These are phyloP conservation scores for Lasioglossum oenotherae DNA, from an alignment of 2,888 invertebrate species.

Conservation along the genomic window DNA sequence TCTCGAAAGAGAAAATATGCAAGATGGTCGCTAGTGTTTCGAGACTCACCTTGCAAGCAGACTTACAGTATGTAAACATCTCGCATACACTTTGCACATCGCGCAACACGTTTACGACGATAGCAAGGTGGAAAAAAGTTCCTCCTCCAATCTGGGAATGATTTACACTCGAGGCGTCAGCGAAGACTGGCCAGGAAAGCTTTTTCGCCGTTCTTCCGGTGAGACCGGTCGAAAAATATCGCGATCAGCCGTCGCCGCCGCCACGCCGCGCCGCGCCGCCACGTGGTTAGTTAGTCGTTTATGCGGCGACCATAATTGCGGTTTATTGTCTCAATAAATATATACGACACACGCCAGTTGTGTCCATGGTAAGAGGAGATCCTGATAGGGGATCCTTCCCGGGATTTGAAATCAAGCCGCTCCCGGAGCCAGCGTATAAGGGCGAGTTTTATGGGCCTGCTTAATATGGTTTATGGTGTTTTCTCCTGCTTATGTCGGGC, in stretches of 20 bases:
- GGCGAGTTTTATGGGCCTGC: conserved; percentile 72
- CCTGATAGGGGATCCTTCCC: conserved; percentile 65
- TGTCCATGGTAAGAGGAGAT: conserved; percentile 44
- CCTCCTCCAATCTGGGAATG: background rate
- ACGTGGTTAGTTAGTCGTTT: conserved; percentile 79
- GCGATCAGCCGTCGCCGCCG: conserved; percentile 49
- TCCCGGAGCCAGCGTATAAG: conserved; percentile 37
- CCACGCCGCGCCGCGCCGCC: conserved; percentile 46
- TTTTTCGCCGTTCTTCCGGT: background rate
- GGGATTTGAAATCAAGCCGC: conserved; percentile 81
- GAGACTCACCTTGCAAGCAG: background rate
- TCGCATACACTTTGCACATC: background rate
- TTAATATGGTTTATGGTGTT: conserved; percentile 78
- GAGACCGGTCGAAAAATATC: conserved; percentile 37
- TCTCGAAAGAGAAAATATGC: background rate
- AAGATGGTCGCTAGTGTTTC: background rate
- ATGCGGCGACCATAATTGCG: conserved; percentile 80
- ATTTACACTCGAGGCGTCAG: conserved; percentile 5
- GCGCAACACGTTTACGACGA: background rate
- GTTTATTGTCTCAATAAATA: conserved; percentile 83
- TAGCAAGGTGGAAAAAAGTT: background rate
- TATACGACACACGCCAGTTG: conserved; percentile 74
- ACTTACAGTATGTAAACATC: background rate
- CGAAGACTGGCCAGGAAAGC: background rate
- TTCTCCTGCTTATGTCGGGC: conserved; percentile 57